Evolutionary conservation across 2,888 invertebrate genomes (phyloP), one percentile per base, ranked within the genome.

Genomic region (Sarcophaga caerulescens): DNA sequence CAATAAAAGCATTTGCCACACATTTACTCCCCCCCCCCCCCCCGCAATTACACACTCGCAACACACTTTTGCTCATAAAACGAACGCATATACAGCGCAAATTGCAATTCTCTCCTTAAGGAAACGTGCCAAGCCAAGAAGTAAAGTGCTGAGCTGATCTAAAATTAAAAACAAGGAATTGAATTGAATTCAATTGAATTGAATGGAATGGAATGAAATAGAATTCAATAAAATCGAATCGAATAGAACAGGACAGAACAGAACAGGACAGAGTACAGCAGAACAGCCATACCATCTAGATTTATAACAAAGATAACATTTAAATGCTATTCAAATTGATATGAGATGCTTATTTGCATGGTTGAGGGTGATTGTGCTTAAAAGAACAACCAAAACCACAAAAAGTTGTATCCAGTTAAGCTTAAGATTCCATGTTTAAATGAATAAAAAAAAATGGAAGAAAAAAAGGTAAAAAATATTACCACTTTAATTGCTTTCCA

Each of bases 291-390:
- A 70, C 84, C 85, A 87, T 87, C 82, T 47, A 92, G 91, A 91
- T 91, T 92, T 91, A 91, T 91, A 92, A 91, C 92, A 90, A 90
- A 91, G 92, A 92, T 91, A 91, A 90, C 89, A 90, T 89, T 84
- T 82, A 85, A 85, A 84, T 87, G 80, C 82, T 86, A 68, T 63
- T 78, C 86, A 84, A 86, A 84, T 81, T 81, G 86, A 86, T 78
- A 84, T 85, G 75, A 70, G 75, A 70, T 70, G 70, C 69, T 76
- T 75, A 75, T 85, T 85, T 74, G 79, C 76, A 52, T 76, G 69
- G 84, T 84, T 86, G 86, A 86, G 84, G 86, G 86, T 86, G 86
- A 86, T 86, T 84, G 84, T 57, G 77, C 73, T 74, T 25, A 68
- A 71, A 52, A 68, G 52, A 10, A 17, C 52, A 47, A 59, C 19